A percentile compares a stretch with the other conserved stretches of the same genome.
Evolutionary conservation across 2,797 vertebrate genomes (phyloP).

Genomic region (Cirrhinus mrigala): DNA sequence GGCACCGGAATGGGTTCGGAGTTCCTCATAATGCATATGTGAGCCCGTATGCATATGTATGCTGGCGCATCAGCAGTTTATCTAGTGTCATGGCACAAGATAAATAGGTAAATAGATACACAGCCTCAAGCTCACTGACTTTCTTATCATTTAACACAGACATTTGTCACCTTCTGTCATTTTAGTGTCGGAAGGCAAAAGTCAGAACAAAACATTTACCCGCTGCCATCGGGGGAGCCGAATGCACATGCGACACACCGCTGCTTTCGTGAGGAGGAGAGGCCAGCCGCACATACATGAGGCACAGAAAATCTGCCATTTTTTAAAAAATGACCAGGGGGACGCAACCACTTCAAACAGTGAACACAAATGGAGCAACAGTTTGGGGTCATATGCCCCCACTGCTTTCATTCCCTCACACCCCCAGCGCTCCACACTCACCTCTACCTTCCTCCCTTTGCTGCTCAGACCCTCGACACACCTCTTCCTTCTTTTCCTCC

Average conservation of each 20-base stretch:
- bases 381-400: constrained; percentile 60
- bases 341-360: constrained; percentile 63
- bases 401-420: constrained; percentile 42
- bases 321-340: constrained; percentile 61
- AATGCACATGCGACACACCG: constrained; percentile 68
- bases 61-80: constrained; percentile 28
- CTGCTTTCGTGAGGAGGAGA: constrained; percentile 53
- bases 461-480: constrained; percentile 36
- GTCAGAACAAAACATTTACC: constrained; percentile 38
- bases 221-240: constrained; percentile 50
- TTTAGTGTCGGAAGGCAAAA: constrained; percentile 34
- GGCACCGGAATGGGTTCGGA: background rate
- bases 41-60: constrained; percentile 30
- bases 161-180: constrained; percentile 38
- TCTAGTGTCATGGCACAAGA: constrained; percentile 35
- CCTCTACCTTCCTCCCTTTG: constrained; percentile 42
- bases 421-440: constrained; percentile 38
- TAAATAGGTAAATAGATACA: constrained; percentile 47
- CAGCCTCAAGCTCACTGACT: constrained; percentile 45
- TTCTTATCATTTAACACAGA: constrained; percentile 38
- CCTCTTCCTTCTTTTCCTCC: constrained; percentile 65
- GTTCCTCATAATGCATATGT: constrained; percentile 23
- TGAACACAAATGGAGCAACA: constrained; percentile 58
- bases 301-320: constrained; percentile 49
- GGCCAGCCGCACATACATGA: constrained; percentile 50